phyloP scores from a whole-genome alignment of 2,797 vertebrate species.

The Hephaestus fuliginosus region DNA sequence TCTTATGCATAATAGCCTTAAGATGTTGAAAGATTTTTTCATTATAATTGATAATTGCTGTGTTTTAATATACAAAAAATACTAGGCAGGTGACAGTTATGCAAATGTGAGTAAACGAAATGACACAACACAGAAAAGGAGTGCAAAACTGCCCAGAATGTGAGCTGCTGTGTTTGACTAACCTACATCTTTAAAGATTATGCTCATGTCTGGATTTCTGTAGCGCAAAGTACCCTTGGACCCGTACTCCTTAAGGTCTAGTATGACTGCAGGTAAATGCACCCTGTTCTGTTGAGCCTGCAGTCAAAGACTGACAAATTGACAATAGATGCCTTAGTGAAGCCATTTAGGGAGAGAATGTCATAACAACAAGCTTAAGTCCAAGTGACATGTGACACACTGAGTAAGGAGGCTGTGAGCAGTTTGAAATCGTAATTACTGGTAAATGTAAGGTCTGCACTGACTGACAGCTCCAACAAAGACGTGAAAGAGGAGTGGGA shows the following conservation, averaged over 20 bases:
- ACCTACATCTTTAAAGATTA: not conserved
- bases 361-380: constrained; percentile 82
- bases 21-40: not conserved
- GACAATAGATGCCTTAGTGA: constrained; percentile 74
- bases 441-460: constrained; percentile 68
- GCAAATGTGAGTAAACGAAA: not conserved
- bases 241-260: constrained; percentile 26
- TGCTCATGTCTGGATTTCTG: not conserved
- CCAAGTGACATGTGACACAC: constrained; percentile 79
- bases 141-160: not conserved
- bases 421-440: constrained; percentile 77
- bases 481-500: constrained; percentile 71
- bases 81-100: not conserved
- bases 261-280: constrained; percentile 56
- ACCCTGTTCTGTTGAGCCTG: constrained; percentile 39
- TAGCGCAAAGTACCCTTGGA: constrained; percentile 10
- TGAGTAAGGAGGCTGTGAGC: constrained; percentile 55
- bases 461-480: constrained; percentile 81
- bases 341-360: constrained; percentile 73
- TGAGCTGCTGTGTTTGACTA: constrained; percentile 2
- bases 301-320: constrained; percentile 67
- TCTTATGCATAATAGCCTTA: no score
- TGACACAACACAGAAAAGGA: not conserved
- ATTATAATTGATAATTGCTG: not conserved
- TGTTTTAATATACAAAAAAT: not conserved